These are phyloP conservation scores for Ceratoteleas bidentatus DNA, from an alignment of 1,140 invertebrate genomes.

Conservation along the genomic window DNA sequence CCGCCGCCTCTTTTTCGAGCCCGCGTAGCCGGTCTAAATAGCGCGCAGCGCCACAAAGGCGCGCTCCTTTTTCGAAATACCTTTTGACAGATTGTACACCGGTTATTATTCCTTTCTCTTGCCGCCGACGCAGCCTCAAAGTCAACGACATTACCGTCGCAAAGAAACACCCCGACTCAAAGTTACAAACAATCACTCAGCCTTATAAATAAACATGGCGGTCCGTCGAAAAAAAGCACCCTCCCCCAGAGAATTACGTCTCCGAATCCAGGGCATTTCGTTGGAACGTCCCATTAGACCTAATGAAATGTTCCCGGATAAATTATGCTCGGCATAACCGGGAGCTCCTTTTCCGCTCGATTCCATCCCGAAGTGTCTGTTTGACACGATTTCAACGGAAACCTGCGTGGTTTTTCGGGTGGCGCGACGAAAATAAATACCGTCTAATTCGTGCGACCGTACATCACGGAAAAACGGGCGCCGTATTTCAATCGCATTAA, in stretches of 20 bases:
- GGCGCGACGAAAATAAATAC: too few relatives aligned
- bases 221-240: background rate
- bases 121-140: conserved; percentile 15
- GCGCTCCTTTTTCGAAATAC: conserved; percentile 36
- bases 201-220: background rate
- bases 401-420: too few relatives aligned
- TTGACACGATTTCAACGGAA: too few relatives aligned
- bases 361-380: too few relatives aligned
- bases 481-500: too few relatives aligned
- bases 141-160: conserved; percentile 15
- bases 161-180: conserved; percentile 10
- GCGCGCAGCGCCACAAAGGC: conserved; percentile 27
- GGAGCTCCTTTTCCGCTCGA: background rate
- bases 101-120: conserved; percentile 24
- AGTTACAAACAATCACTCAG: background rate
- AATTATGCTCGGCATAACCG: background rate
- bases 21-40: conserved; percentile 16
- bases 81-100: conserved; percentile 43
- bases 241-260: background rate
- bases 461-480: too few relatives aligned
- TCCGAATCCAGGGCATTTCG: background rate
- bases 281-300: conserved; percentile 15
- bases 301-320: conserved; percentile 7
- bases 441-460: too few relatives aligned
- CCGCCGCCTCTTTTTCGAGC: conserved; percentile 17